Conservation (phyloP, 2,113 vertebrate genomes). For the Mesoclemmys tuberculata region DNA sequence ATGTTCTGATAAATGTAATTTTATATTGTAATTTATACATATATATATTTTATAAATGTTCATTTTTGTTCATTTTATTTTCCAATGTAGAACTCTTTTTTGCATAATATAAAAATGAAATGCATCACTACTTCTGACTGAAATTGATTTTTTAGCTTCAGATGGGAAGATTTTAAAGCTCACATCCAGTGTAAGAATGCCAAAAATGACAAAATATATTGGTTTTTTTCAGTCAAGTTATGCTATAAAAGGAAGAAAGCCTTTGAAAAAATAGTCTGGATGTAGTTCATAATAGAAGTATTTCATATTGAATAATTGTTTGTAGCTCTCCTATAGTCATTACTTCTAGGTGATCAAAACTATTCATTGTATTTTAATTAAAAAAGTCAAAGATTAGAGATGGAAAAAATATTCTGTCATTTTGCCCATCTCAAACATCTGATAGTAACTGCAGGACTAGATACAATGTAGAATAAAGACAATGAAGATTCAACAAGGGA, state of each 20-base stretch:
- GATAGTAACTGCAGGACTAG: not conserved
- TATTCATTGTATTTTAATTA: not conserved
- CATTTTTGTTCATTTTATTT: not conserved
- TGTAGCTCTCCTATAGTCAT: not conserved
- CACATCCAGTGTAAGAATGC: not conserved
- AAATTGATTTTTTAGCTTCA: not conserved
- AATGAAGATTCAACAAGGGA: not conserved
- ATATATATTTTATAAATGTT: not conserved
- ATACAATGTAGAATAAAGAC: rapidly evolving
- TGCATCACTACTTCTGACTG: not conserved
- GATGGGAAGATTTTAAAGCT: not conserved
- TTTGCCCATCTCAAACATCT: not conserved
- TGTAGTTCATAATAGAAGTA: not conserved
- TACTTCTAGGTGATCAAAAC: not conserved
- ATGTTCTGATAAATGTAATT: not conserved
- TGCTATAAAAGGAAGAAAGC: rapidly evolving
- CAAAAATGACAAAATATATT: not conserved
- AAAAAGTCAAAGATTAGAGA: not conserved
- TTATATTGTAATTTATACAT: not conserved
- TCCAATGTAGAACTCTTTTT: not conserved
- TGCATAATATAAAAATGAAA: not conserved
- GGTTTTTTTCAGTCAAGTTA: not conserved
- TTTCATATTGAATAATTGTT: not conserved
- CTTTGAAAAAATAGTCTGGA: not conserved
- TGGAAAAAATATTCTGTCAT: not conserved